phyloP scores from a whole-genome alignment of 1,140 invertebrate genomes.

The Ptiloglossa arizonensis region DNA sequence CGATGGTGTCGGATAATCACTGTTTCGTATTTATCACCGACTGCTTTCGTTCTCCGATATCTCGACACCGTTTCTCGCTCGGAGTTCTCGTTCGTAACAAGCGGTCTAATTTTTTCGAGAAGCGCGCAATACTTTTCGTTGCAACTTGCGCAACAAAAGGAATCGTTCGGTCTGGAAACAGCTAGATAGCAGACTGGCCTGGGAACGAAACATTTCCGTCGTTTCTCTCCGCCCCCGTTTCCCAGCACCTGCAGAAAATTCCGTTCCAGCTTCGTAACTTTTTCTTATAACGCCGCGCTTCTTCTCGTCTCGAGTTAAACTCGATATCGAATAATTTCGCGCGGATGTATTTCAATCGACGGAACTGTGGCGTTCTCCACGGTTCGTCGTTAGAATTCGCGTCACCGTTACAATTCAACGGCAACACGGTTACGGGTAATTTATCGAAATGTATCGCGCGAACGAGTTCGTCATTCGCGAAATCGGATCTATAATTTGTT shows the following conservation, averaged over 20 bases:
- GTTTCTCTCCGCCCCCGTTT: neutral
- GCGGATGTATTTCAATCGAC: neutral
- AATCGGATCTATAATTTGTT: constrained; percentile 60
- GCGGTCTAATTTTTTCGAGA: too few species aligned
- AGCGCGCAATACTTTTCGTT: neutral
- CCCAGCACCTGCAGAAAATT: neutral
- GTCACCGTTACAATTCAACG: neutral
- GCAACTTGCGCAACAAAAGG: neutral
- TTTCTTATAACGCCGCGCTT: neutral
- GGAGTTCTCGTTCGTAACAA: too few species aligned
- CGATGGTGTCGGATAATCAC: too few species aligned
- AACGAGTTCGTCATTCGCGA: constrained; percentile 39
- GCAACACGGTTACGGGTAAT: constrained; percentile 24
- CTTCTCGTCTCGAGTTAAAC: neutral
- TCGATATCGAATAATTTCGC: neutral
- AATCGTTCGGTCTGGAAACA: neutral
- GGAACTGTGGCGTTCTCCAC: neutral
- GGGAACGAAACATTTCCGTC: neutral
- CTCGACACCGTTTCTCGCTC: too few species aligned
- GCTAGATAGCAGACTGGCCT: neutral
- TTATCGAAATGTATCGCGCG: constrained; percentile 35
- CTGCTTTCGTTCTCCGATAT: too few species aligned
- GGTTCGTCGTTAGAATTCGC: neutral
- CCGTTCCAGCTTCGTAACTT: neutral
- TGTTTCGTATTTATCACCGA: too few species aligned